Percentiles rank a stretch among this genome's conserved stretches.
These are phyloP conservation scores for Nipponacmea schrenckii DNA, from an alignment of 2,888 invertebrate species.

Conservation along the genomic window DNA sequence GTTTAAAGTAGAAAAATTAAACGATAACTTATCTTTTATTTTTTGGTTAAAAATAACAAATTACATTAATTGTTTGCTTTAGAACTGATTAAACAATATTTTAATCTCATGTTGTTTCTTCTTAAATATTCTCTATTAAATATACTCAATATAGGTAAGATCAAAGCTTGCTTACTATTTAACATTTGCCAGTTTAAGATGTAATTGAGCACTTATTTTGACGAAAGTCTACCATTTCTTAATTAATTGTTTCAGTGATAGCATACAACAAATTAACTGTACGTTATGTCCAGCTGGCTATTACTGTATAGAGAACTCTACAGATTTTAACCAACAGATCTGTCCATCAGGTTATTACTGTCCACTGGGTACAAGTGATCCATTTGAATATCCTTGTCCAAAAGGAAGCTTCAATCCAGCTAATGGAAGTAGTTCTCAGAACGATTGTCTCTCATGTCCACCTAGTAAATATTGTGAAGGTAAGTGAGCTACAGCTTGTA, in stretches of 20 bases:
- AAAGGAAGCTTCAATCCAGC: slow-evolving; percentile 60
- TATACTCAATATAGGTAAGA: no score
- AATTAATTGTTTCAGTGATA: slow-evolving; percentile 45
- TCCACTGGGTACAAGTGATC: slow-evolving; percentile 52
- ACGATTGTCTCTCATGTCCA: slow-evolving; percentile 59
- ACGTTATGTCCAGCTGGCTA: slow-evolving; percentile 57
- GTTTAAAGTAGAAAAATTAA: neutral
- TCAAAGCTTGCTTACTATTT: no score
- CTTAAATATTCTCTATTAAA: no score
- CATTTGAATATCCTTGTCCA: slow-evolving; percentile 57
- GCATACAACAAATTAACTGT: slow-evolving; percentile 48
- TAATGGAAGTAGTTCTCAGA: slow-evolving; percentile 39
- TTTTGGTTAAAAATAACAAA: no score
- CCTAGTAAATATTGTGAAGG: slow-evolving; percentile 62
- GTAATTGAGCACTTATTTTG: no score
- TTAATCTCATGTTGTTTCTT: no score
- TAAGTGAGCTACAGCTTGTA: slow-evolving; percentile 30
- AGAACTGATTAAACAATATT: no score
- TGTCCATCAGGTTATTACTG: slow-evolving; percentile 64
- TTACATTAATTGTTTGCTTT: no score
- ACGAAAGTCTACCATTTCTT: neutral
- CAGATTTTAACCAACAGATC: slow-evolving; percentile 46
- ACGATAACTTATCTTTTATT: no score
- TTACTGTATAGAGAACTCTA: slow-evolving; percentile 60
- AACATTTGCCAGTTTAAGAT: no score